phyloP scores from a whole-genome alignment of 2,888 invertebrate species.

The Allacma fusca region DNA sequence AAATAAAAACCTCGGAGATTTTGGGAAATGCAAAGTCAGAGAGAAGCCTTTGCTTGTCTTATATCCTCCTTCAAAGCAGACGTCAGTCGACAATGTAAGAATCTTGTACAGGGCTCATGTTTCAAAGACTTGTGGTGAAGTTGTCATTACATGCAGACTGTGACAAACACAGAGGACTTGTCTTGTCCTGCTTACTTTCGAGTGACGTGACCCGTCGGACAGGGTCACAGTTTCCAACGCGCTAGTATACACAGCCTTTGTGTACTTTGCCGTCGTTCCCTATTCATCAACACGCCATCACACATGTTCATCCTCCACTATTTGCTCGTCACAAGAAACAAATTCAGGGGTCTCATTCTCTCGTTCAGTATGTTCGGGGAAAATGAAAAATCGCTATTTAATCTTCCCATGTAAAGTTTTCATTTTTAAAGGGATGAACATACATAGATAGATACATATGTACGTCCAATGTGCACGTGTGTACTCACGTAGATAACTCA shows the following conservation, averaged over 20 bases:
- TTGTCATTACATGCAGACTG: constrained; percentile 35
- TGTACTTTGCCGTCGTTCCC: background rate
- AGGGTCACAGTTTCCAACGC: constrained; percentile 41
- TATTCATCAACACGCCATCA: constrained; percentile 30
- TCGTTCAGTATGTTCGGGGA: too few species aligned
- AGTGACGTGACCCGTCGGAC: constrained; percentile 45
- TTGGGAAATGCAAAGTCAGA: background rate
- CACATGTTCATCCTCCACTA: constrained; percentile 19
- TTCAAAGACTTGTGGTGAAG: constrained; percentile 13
- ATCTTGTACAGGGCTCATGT: background rate
- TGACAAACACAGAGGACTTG: constrained; percentile 29
- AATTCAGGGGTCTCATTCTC: too few species aligned
- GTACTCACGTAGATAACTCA: too few species aligned
- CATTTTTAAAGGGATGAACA: too few species aligned
- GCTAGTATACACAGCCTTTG: constrained; percentile 13
- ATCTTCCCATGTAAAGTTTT: too few species aligned
- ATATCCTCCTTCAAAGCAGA: background rate
- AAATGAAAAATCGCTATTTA: too few species aligned
- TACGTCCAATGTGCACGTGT: too few species aligned
- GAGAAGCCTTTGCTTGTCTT: background rate
- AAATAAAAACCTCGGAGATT: background rate
- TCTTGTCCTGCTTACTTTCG: constrained; percentile 44
- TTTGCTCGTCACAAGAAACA: too few species aligned
- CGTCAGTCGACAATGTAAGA: background rate
- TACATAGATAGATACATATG: too few species aligned